These are phyloP conservation scores for Drosophila imparisetae DNA, from an alignment of 2,888 invertebrate species.

Conservation along the genomic window DNA sequence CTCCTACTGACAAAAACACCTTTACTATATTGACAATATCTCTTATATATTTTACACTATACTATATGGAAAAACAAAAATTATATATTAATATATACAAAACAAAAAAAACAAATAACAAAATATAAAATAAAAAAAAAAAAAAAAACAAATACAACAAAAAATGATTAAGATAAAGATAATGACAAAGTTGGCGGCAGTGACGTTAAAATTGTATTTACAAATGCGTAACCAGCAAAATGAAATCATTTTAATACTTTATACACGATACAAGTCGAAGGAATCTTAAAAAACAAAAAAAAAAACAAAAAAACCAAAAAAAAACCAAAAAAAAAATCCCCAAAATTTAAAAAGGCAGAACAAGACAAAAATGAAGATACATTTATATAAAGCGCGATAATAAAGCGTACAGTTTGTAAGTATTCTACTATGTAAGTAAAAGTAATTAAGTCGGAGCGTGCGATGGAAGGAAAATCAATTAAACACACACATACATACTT, in stretches of 20 bases:
- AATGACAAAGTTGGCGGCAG: conserved; percentile 42
- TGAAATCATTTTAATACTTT: conserved; percentile 82
- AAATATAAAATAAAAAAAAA: conserved; percentile 8
- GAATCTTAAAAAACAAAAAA: conserved; percentile 50
- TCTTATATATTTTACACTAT: conserved; percentile 84
- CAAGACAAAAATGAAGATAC: conserved; percentile 60
- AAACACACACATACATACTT: conserved; percentile 41
- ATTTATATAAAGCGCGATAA: conserved; percentile 60
- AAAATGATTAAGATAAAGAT: conserved; percentile 40
- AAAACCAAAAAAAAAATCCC: conserved; percentile 11
- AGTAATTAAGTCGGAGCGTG: conserved; percentile 58
- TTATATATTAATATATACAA: conserved; percentile 79
- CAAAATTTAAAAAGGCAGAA: conserved; percentile 53
- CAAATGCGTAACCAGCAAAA: conserved; percentile 73
- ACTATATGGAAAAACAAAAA: conserved; percentile 75
- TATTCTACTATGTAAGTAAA: conserved; percentile 75
- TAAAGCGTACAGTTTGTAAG: conserved; percentile 75
- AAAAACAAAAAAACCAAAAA: background rate
- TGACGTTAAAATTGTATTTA: conserved; percentile 81
- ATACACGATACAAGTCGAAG: conserved; percentile 75
- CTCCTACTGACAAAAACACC: conserved; percentile 81
- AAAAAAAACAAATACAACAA: conserved; percentile 32
- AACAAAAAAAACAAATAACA: conserved; percentile 50
- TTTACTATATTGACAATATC: conserved; percentile 84
- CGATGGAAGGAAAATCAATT: conserved; percentile 65